Conservation (phyloP, 2,797 vertebrate genomes). For the Harpagifer antarcticus region DNA sequence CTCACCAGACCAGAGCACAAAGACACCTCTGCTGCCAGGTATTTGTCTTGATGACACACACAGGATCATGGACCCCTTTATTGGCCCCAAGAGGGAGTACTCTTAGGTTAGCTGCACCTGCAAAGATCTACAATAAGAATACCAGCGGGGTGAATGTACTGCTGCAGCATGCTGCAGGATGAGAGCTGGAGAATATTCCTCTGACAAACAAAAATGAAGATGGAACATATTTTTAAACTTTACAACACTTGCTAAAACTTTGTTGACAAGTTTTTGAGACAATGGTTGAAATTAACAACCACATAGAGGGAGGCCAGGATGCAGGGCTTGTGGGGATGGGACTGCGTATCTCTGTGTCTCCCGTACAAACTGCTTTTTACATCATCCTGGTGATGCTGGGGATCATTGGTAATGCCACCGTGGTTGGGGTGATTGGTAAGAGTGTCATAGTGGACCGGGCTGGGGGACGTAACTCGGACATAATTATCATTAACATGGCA, state of each 20-base stretch:
- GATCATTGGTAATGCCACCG: conserved; percentile 79
- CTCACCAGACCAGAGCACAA: conserved; percentile 4
- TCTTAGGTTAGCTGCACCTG: conserved; percentile 9
- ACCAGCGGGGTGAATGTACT: background rate
- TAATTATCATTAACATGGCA: conserved; percentile 88
- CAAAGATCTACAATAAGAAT: conserved; percentile 2
- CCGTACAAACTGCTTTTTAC: conserved; percentile 72
- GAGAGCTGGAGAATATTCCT: background rate
- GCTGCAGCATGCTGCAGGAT: conserved; percentile 16
- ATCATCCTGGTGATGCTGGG: conserved; percentile 81
- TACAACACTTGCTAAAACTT: conserved; percentile 23
- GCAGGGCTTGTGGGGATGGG: conserved; percentile 62
- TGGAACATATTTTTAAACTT: conserved; percentile 1
- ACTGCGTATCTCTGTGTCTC: conserved; percentile 50
- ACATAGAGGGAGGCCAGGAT: background rate
- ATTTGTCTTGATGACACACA: conserved; percentile 17
- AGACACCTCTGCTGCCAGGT: conserved; percentile 5
- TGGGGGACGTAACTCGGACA: conserved; percentile 79
- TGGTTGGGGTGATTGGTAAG: conserved; percentile 81
- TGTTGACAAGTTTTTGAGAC: background rate
- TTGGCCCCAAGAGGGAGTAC: background rate
- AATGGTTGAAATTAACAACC: background rate
- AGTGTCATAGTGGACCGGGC: conserved; percentile 63
- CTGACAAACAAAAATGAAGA: conserved; percentile 21
- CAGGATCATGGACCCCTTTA: conserved; percentile 14